Evolutionary conservation across 2,888 invertebrate genomes (phyloP).

Genomic region (Drosophila kanekoi): DNA sequence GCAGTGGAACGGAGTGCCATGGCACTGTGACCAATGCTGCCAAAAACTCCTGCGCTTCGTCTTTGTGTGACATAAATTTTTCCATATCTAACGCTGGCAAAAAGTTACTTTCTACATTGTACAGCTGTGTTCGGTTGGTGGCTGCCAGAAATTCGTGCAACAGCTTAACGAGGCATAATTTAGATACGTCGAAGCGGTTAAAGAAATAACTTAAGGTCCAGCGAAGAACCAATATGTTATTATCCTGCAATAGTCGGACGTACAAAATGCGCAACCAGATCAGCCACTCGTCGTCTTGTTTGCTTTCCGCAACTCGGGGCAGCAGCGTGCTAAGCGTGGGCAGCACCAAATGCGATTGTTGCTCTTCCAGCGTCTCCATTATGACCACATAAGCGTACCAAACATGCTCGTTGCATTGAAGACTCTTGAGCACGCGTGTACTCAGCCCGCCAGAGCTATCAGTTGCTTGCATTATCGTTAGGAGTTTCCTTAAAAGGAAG

Average conservation of each 20-base stretch:
- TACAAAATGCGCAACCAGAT: conserved; percentile 73
- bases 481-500: conserved; percentile 69
- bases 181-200: conserved; percentile 34
- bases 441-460: not conserved
- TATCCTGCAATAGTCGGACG: conserved; percentile 71
- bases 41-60: conserved; percentile 27
- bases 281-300: conserved; percentile 24
- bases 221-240: conserved; percentile 79
- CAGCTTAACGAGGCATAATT: conserved; percentile 51
- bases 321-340: conserved; percentile 72
- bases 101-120: conserved; percentile 61
- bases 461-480: conserved; percentile 14
- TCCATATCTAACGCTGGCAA: conserved; percentile 42
- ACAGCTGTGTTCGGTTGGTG: conserved; percentile 79
- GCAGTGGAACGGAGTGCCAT: conserved; percentile 81
- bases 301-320: conserved; percentile 34
- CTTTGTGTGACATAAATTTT: conserved; percentile 38
- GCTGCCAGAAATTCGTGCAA: conserved; percentile 72
- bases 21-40: conserved; percentile 58
- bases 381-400: conserved; percentile 77
- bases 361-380: conserved; percentile 82
- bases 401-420: conserved; percentile 44
- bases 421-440: not conserved
- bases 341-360: conserved; percentile 83
- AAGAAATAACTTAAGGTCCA: conserved; percentile 79